Evolutionary conservation across 2,888 invertebrate species (phyloP).

Genomic region (Athetis lepigone): DNA sequence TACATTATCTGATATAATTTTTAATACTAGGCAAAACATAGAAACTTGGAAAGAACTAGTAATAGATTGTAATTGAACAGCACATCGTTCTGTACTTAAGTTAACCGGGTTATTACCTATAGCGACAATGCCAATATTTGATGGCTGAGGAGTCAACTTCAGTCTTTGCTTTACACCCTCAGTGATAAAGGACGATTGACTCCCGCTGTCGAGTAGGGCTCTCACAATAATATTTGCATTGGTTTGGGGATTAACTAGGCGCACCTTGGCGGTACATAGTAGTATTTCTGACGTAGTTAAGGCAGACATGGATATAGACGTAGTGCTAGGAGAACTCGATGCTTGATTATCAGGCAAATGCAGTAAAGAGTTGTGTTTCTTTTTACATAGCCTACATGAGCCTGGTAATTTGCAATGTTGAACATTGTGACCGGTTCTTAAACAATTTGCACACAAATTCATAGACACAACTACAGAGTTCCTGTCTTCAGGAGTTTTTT

Average conservation of each 20-base stretch:
- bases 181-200: slow-evolving; percentile 21
- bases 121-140: slow-evolving; percentile 1
- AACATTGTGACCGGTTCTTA: slow-evolving; percentile 3
- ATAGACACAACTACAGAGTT: background rate
- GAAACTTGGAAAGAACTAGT: background rate
- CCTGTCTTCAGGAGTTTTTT: slow-evolving; percentile 3
- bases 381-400: background rate
- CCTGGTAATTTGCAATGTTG: background rate
- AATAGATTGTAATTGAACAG: background rate
- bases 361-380: background rate
- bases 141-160: slow-evolving; percentile 1
- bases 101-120: slow-evolving; percentile 5
- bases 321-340: background rate
- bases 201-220: slow-evolving; percentile 18
- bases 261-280: slow-evolving; percentile 15
- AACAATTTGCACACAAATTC: slow-evolving; percentile 10
- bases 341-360: background rate
- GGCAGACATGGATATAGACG: background rate
- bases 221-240: background rate
- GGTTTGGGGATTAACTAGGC: slow-evolving; percentile 9
- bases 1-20: slow-evolving; percentile 7
- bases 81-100: background rate
- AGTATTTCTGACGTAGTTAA: background rate
- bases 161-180: background rate
- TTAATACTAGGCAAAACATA: slow-evolving; percentile 14